These are phyloP conservation scores for Stictocephala bisonia DNA, from an alignment of 2,888 invertebrate genomes.

Conservation along the genomic window DNA sequence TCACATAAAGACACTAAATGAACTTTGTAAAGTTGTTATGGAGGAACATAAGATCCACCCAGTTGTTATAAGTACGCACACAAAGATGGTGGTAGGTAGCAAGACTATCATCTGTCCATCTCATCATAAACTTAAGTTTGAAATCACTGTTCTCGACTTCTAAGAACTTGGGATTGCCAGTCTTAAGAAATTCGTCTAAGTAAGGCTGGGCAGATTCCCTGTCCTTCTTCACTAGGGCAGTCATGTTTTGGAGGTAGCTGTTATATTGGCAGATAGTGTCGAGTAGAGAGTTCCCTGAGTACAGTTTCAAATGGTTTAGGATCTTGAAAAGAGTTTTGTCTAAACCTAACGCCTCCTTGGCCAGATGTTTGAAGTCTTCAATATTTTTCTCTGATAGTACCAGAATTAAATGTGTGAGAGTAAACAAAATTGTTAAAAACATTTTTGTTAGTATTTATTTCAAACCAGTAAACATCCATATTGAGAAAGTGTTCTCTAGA, in stretches of 20 bases:
- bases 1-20: background rate
- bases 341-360: background rate
- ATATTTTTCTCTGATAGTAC: background rate
- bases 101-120: background rate
- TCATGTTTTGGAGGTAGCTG: background rate
- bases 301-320: slow-evolving; percentile 2
- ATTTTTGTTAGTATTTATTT: background rate
- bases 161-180: slow-evolving; percentile 15
- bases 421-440: background rate
- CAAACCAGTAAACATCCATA: background rate
- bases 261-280: background rate
- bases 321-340: slow-evolving; percentile 21
- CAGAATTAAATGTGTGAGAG: background rate
- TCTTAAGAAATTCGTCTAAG: background rate
- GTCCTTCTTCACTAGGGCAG: background rate
- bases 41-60: slow-evolving; percentile 26
- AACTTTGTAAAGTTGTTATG: slow-evolving; percentile 25
- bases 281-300: background rate
- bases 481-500: too few species aligned
- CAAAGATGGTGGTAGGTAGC: slow-evolving; percentile 6
- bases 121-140: slow-evolving; percentile 3
- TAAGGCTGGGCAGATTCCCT: background rate
- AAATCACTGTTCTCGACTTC: slow-evolving; percentile 22
- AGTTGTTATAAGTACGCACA: slow-evolving; percentile 9
- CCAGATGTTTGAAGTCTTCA: background rate